These are phyloP conservation scores for Zalophus californianus DNA, from an alignment of 2,797 vertebrate genomes.

Conservation along the genomic window DNA sequence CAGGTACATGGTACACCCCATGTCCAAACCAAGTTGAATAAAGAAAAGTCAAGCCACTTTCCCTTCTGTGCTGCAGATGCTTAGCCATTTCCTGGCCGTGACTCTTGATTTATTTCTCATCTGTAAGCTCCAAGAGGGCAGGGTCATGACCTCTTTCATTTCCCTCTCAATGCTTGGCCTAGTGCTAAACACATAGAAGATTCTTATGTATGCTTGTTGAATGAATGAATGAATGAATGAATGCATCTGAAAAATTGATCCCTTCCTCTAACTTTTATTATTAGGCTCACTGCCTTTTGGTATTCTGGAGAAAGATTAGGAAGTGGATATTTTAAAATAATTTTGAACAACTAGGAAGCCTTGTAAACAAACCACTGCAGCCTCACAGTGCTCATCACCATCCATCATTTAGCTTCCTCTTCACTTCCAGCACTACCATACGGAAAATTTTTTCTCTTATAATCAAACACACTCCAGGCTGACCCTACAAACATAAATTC, in stretches of 20 bases:
- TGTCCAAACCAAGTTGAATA: neutral
- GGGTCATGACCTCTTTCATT: neutral
- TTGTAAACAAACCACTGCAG: neutral
- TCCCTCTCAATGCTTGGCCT: neutral
- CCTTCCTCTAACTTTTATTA: neutral
- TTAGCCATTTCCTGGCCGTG: neutral
- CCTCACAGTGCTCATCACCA: neutral
- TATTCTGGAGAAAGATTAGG: neutral
- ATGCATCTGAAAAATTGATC: neutral
- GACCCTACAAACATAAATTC: neutral
- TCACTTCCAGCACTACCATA: too few relatives aligned
- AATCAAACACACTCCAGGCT: neutral
- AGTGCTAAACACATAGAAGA: neutral
- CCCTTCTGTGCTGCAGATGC: neutral
- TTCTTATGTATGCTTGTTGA: neutral
- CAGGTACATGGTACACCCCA: neutral
- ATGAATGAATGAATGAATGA: neutral
- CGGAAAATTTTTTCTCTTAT: neutral
- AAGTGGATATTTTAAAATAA: neutral
- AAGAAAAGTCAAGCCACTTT: neutral
- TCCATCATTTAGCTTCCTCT: neutral
- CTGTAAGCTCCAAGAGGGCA: neutral
- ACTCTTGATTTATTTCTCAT: neutral
- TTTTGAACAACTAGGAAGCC: neutral
- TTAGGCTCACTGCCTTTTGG: neutral